Evolutionary conservation across 1,140 invertebrate species (phyloP), one percentile per base, ranked within the genome.

Genomic region (Solen grandis): DNA sequence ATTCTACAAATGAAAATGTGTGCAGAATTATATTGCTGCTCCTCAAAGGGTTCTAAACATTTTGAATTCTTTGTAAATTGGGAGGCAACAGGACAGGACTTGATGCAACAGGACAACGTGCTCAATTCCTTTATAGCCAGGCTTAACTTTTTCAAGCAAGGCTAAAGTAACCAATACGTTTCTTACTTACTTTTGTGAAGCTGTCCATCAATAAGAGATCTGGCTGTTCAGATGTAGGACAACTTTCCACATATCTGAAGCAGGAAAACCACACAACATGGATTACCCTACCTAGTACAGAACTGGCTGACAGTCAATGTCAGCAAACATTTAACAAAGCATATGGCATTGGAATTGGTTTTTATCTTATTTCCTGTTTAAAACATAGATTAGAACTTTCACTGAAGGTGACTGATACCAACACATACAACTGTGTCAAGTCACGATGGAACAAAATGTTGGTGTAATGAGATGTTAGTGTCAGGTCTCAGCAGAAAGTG

Each of bases 161-260:
- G n/a, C 38, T 35, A 1, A 33, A 35, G 1, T 66, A n/a, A 36
- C 38, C 31, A 66, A 66, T 19, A n/a, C n/a, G n/a, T n/a, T n/a
- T n/a, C 29, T 8, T 27, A 41, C 54, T 31, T 60, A 90, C 88
- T 83, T 88, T 90, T 5, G 84, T 76, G 57, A 79, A 75, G 38
- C 82, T 78, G 35, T 85, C 83, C 75, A 89, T 81, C 25, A 82
- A 59, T n/a, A 90, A 60, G 33, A 91, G 68, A 25, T 81, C 75
- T 16, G 83, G 80, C 75, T 89, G 86, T 33, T 87, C 85, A 1
- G 65, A 52, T 2, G 82, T 74, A 22, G 85, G 79, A 60, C 84
- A 84, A 19, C 65, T 35, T 69, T 91, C 90, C 10, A 90, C 89
- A 85, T 86, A 87, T 52, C 90, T 91, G 73, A 54, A 83, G 78